Evolutionary conservation across 2,797 vertebrate genomes (phyloP).

Genomic region (Acanthiza pusilla): DNA sequence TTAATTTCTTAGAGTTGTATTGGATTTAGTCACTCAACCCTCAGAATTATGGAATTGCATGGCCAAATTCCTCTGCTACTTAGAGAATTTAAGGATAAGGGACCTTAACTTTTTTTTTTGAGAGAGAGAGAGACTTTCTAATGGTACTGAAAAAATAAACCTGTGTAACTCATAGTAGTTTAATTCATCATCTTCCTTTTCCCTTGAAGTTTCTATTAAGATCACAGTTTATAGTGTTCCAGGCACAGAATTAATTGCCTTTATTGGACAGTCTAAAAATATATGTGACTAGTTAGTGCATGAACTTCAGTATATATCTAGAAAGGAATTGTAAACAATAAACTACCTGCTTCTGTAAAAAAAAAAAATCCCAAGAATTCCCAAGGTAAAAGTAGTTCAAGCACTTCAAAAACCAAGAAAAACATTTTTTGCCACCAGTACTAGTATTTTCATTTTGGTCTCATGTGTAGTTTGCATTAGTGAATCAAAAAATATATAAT

Average conservation of each 20-base stretch:
- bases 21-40: slow-evolving; percentile 17
- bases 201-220: not conserved
- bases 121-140: not conserved
- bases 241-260: not conserved
- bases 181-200: not conserved
- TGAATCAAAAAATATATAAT: not conserved
- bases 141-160: not conserved
- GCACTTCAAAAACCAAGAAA: not conserved
- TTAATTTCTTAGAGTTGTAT: slow-evolving; percentile 40
- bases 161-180: not conserved
- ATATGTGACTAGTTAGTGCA: not conserved
- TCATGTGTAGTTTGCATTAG: not conserved
- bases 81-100: not conserved
- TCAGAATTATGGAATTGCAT: not conserved
- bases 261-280: not conserved
- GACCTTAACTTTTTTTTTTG: not conserved
- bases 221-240: not conserved
- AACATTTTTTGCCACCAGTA: not conserved
- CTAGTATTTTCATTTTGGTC: not conserved
- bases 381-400: not conserved
- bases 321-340: not conserved
- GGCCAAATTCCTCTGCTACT: not conserved
- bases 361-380: not conserved
- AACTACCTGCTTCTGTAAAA: not conserved
- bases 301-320: not conserved